These are phyloP conservation scores for Atlantisia rogersi DNA, from an alignment of 2,113 vertebrate genomes.

Conservation along the genomic window DNA sequence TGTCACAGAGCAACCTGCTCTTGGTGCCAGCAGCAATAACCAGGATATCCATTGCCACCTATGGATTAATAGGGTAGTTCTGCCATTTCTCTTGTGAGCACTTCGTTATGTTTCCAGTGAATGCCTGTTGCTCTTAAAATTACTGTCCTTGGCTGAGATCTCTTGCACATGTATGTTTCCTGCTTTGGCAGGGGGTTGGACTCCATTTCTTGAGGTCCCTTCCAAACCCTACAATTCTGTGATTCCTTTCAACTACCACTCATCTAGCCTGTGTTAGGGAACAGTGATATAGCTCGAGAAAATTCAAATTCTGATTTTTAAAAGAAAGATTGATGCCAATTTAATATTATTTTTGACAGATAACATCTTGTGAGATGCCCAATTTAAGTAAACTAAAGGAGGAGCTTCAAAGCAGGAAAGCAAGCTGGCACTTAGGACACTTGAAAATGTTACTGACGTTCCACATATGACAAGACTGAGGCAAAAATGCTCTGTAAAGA, in stretches of 20 bases:
- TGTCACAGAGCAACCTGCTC: neutral
- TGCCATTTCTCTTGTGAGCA: neutral
- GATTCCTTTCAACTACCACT: neutral
- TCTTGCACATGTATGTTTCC: neutral
- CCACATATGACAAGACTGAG: neutral
- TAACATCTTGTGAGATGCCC: neutral
- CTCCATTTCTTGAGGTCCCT: too few species aligned
- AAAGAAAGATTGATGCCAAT: neutral
- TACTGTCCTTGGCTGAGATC: neutral
- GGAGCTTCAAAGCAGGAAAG: neutral
- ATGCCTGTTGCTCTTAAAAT: neutral
- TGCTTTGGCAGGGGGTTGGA: too few species aligned
- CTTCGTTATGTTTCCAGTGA: neutral
- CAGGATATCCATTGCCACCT: neutral
- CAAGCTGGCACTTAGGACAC: neutral
- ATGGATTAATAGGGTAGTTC: neutral
- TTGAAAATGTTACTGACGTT: neutral
- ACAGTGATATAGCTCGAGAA: rapidly evolving
- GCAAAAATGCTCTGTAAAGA: neutral
- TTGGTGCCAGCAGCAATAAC: neutral
- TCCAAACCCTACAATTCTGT: too few species aligned
- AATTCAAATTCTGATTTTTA: neutral
- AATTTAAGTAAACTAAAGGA: neutral
- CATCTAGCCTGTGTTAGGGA: neutral
- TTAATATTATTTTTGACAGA: neutral